A percentile compares a stretch with the other conserved stretches of the same genome.
Conservation (phyloP, 2,888 invertebrate genomes). For the Mellilla xanthometata region DNA sequence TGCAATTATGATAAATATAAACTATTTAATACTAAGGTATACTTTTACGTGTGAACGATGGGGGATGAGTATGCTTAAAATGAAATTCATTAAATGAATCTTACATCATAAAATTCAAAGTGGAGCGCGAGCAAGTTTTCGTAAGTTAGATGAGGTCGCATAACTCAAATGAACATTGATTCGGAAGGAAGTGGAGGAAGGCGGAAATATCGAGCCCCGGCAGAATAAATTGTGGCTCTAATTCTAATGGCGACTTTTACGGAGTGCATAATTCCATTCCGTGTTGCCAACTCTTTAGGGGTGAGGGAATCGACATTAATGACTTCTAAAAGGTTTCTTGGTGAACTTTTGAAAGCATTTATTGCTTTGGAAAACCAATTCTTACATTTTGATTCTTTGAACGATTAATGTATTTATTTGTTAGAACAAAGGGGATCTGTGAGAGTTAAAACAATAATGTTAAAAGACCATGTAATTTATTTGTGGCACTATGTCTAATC, state of each 20-base stretch:
- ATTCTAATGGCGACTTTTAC: conserved; percentile 76
- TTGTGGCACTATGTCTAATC: conserved; percentile 14
- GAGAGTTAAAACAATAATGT: conserved; percentile 12
- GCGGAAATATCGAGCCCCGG: conserved; percentile 52
- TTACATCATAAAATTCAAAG: background rate
- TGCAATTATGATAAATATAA: no score
- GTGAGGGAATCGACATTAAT: conserved; percentile 70
- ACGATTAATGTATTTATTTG: background rate
- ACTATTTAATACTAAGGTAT: no score
- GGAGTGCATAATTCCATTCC: conserved; percentile 77
- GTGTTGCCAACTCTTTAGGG: conserved; percentile 78
- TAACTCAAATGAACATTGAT: conserved; percentile 22
- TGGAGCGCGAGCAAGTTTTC: conserved; percentile 4
- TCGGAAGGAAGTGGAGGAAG: conserved; percentile 18
- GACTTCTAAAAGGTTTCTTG: conserved; percentile 74
- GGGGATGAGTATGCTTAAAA: background rate
- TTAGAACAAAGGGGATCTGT: conserved; percentile 6
- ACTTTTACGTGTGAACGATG: no score
- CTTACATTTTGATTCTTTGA: conserved; percentile 6
- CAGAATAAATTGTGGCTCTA: conserved; percentile 69
- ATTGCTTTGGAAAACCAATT: conserved; percentile 41
- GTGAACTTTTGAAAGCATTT: conserved; percentile 56
- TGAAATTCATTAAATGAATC: background rate
- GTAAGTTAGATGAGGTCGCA: conserved; percentile 19
- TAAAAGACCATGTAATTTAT: conserved; percentile 9